A percentile compares a stretch with the other conserved stretches of the same genome.
Conservation (phyloP, 2,888 invertebrate genomes). For the Gisinianus flammeolus region DNA sequence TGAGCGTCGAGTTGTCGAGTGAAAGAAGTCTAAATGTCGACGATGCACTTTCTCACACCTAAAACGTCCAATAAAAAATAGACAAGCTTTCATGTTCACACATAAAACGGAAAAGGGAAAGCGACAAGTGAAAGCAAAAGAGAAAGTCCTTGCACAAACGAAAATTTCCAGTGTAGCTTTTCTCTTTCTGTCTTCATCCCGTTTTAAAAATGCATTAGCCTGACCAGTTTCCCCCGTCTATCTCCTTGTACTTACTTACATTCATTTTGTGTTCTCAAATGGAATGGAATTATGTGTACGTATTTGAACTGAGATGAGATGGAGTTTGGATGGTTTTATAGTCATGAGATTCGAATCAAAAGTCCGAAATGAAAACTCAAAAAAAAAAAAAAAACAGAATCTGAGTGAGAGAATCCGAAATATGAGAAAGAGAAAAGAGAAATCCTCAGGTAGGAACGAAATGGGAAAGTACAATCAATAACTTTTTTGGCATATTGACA, state of each 20-base stretch:
- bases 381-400: too few species aligned
- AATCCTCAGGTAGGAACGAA: not conserved
- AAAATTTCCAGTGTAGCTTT: not conserved
- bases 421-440: not conserved
- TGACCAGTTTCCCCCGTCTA: too few species aligned
- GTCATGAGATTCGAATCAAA: too few species aligned
- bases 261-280: not conserved
- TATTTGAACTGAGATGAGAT: not conserved
- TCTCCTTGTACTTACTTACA: too few species aligned
- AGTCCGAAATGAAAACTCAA: too few species aligned
- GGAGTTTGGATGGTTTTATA: not conserved
- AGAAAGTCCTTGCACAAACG: too few species aligned
- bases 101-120: too few species aligned
- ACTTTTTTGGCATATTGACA: conserved; percentile 9
- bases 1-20: not conserved
- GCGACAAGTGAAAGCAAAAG: too few species aligned
- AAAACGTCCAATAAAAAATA: conserved; percentile 8
- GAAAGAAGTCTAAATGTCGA: not conserved
- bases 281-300: too few species aligned
- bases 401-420: too few species aligned
- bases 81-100: too few species aligned
- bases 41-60: conserved; percentile 6
- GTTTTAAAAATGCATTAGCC: too few species aligned
- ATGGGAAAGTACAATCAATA: conserved; percentile 3
- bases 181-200: not conserved